These are phyloP conservation scores for Sylvietta virens DNA, from an alignment of 2,113 vertebrate species.

Conservation along the genomic window DNA sequence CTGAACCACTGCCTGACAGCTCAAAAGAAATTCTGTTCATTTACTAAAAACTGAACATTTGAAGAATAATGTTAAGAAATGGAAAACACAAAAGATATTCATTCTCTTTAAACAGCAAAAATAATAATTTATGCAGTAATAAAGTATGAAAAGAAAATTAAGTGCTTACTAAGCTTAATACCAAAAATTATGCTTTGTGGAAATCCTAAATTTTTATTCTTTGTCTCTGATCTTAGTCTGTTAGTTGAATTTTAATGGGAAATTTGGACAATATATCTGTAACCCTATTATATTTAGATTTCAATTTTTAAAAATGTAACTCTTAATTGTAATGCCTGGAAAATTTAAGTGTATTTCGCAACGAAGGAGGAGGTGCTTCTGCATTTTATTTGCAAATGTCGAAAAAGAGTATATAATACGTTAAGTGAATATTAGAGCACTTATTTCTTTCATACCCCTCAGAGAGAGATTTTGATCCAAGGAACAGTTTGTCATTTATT, in stretches of 20 bases:
- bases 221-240: background rate
- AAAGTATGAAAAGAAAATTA: background rate
- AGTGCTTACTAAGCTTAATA: background rate
- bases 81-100: background rate
- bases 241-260: background rate
- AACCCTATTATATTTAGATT: background rate
- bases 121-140: background rate
- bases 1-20: background rate
- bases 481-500: background rate
- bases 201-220: background rate
- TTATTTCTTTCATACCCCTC: background rate
- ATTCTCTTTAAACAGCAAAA: background rate
- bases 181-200: background rate
- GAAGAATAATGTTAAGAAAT: background rate
- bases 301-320: background rate
- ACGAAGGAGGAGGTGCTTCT: background rate
- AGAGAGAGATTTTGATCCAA: background rate
- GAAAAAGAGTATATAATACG: background rate
- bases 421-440: background rate
- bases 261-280: background rate
- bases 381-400: background rate
- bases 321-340: background rate
- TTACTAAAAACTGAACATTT: background rate
- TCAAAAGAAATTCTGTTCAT: background rate
- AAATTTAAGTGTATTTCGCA: background rate